Percentiles rank a stretch among this genome's conserved stretches.
Evolutionary conservation across 2,113 vertebrate species (phyloP).

Genomic region (Furnarius figulus): DNA sequence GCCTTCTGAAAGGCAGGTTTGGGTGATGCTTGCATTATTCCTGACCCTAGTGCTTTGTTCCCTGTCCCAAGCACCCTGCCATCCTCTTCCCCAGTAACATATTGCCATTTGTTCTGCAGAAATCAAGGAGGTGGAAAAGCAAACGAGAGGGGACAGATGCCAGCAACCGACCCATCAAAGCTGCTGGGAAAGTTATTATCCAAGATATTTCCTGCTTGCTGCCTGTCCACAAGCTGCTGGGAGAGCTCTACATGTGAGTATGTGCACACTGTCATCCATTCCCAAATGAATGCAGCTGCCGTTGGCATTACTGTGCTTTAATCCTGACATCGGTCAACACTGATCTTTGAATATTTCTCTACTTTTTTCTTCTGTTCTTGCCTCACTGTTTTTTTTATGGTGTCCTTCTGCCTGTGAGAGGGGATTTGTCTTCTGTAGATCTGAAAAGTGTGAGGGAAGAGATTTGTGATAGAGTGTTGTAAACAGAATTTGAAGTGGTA

Average conservation of each 20-base stretch:
- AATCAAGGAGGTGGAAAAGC: constrained; percentile 94
- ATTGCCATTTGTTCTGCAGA: constrained; percentile 72
- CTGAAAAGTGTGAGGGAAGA: neutral
- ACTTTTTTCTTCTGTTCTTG: neutral
- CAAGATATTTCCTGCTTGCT: constrained; percentile 94
- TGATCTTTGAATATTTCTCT: neutral
- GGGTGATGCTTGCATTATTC: constrained; percentile 57
- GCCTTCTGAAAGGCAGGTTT: constrained; percentile 63
- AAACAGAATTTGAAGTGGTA: neutral
- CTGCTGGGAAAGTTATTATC: constrained; percentile 96
- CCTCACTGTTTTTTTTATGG: neutral
- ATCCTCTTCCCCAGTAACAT: neutral
- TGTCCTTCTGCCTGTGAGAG: neutral
- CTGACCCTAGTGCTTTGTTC: constrained; percentile 52
- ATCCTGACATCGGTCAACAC: neutral
- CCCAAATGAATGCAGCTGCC: neutral
- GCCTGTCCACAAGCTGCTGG: constrained; percentile 91
- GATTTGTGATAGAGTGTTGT: neutral
- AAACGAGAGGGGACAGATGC: constrained; percentile 89
- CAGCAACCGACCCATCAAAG: constrained; percentile 87
- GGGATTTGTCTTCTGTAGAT: neutral
- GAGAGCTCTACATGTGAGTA: constrained; percentile 93
- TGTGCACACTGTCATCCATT: neutral
- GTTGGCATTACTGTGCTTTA: neutral
- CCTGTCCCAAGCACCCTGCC: neutral